phyloP scores from a whole-genome alignment of 2,888 invertebrate species.

The Achlya flavicornis region DNA sequence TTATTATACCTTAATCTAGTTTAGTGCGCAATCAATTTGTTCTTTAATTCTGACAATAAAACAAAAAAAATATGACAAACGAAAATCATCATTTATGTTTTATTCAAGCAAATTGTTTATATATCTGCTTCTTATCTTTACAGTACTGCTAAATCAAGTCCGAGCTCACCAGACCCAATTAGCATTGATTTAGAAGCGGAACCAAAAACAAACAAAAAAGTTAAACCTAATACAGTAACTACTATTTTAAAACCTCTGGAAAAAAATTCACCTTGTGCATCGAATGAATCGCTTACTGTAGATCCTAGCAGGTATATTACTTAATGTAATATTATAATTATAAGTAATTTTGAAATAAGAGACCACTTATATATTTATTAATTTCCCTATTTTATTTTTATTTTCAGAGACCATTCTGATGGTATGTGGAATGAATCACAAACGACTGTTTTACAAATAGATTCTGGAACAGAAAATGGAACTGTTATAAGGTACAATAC shows the following conservation, averaged over 20 bases:
- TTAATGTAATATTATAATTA: not conserved
- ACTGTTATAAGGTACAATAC: conserved; percentile 79
- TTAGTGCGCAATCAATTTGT: not conserved
- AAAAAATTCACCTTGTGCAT: conserved; percentile 89
- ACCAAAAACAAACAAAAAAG: conserved; percentile 59
- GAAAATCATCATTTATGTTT: not conserved
- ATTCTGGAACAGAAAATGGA: conserved; percentile 87
- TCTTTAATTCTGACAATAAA: not conserved
- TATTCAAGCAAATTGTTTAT: not conserved
- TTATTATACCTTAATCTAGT: not conserved
- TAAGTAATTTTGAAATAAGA: not conserved
- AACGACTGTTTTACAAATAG: conserved; percentile 91
- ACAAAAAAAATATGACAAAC: not conserved
- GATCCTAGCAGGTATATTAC: conserved; percentile 84
- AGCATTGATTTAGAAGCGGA: conserved; percentile 51
- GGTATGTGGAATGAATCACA: conserved; percentile 96
- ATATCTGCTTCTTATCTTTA: conserved; percentile 34
- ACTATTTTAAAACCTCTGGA: conserved; percentile 74
- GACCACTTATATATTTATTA: not conserved
- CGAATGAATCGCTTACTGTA: conserved; percentile 92
- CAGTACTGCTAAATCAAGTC: conserved; percentile 85
- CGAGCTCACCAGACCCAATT: conserved; percentile 84
- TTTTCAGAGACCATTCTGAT: conserved; percentile 90
- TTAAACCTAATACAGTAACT: conserved; percentile 61
- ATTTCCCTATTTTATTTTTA: not conserved